Percentiles rank a stretch among this genome's conserved stretches.
These are phyloP conservation scores for Chelonoidis abingdonii DNA, from an alignment of 2,113 vertebrate species.

Conservation along the genomic window DNA sequence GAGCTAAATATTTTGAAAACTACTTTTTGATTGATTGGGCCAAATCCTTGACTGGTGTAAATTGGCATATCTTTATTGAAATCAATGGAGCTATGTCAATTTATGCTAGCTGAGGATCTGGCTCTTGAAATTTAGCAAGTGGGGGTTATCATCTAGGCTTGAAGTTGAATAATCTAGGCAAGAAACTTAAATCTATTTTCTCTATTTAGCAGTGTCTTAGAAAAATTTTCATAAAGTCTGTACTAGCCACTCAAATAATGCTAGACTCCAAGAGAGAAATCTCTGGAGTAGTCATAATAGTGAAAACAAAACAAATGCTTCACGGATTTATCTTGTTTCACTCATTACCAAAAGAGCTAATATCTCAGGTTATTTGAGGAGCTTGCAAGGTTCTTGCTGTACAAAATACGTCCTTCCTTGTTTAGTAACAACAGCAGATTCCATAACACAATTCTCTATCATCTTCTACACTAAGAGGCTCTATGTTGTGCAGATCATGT, in stretches of 20 bases:
- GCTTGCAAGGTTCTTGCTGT: background rate
- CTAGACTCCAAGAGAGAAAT: slow-evolving; percentile 17
- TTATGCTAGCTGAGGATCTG: slow-evolving; percentile 9
- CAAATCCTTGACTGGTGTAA: slow-evolving; percentile 29
- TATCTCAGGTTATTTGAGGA: background rate
- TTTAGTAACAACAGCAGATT: slow-evolving; percentile 55
- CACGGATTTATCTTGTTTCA: background rate
- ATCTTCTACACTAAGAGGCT: slow-evolving; percentile 57
- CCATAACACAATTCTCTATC: slow-evolving; percentile 31
- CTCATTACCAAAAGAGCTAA: background rate
- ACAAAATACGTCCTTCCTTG: slow-evolving; percentile 44
- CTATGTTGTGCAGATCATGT: slow-evolving; percentile 59
- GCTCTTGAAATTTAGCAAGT: background rate
- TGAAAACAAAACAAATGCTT: slow-evolving; percentile 5
- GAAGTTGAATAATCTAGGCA: background rate
- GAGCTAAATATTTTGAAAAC: slow-evolving; percentile 53
- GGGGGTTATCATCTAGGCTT: slow-evolving; percentile 5
- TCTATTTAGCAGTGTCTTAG: slow-evolving; percentile 6
- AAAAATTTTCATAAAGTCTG: background rate
- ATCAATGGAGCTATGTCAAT: background rate
- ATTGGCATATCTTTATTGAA: background rate
- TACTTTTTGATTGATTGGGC: slow-evolving; percentile 39
- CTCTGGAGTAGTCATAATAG: background rate
- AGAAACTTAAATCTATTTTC: background rate
- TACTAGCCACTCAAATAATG: background rate